phyloP scores from a whole-genome alignment of 2,113 vertebrate species.

The Pogonocichla stellata region DNA sequence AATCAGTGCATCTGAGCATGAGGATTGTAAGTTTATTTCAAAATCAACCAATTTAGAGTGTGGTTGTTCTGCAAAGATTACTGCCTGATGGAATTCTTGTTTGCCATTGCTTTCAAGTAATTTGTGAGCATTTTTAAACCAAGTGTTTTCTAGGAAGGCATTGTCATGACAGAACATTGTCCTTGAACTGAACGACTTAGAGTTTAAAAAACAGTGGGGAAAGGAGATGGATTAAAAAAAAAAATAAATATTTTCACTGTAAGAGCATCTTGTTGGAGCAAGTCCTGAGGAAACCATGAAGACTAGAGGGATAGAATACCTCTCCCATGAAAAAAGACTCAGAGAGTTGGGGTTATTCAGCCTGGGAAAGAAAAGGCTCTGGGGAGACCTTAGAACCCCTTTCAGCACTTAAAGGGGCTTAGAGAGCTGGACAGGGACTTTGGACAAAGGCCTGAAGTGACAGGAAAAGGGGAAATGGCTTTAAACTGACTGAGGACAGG shows the following conservation, averaged over 20 bases:
- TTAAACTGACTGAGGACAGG: neutral
- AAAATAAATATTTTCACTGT: neutral
- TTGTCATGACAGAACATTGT: neutral
- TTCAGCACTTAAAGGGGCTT: neutral
- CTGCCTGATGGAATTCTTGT: neutral
- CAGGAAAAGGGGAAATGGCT: rapidly evolving
- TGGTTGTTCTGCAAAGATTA: neutral
- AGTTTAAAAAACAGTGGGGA: neutral
- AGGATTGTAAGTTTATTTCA: neutral
- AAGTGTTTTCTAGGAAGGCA: neutral
- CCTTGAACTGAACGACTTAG: neutral
- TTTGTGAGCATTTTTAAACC: neutral
- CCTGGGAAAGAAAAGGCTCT: neutral
- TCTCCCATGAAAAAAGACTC: neutral
- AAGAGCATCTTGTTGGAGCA: rapidly evolving
- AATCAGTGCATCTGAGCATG: neutral
- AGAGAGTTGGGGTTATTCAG: neutral
- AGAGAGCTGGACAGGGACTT: no score
- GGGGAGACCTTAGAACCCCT: neutral
- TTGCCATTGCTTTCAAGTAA: neutral
- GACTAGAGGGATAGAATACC: neutral
- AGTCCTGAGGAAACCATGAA: neutral
- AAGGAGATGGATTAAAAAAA: neutral
- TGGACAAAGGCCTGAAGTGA: neutral
- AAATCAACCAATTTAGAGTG: neutral